A percentile compares a stretch with the other conserved stretches of the same genome.
Conservation (phyloP, 1,140 invertebrate genomes). For the Drepana arcuata region DNA sequence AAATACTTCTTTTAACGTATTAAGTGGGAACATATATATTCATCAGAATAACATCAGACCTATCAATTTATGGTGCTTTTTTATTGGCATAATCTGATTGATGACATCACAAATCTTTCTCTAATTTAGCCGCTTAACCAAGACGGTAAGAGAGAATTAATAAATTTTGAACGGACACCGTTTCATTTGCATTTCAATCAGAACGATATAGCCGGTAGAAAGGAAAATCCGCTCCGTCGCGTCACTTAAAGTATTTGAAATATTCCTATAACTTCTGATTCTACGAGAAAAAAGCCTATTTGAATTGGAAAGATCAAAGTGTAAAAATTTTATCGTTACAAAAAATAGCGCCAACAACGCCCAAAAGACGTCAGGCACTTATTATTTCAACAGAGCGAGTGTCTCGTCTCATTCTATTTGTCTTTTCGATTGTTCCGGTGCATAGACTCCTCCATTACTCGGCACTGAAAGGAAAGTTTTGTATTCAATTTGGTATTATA, state of each 20-base stretch:
- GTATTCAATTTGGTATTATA: constrained; percentile 73
- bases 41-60: no score
- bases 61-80: no score
- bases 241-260: constrained; percentile 68
- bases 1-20: no score
- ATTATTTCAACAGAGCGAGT: constrained; percentile 67
- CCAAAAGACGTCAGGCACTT: constrained; percentile 66
- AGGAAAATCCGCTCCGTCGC: constrained; percentile 64
- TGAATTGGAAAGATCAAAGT: constrained; percentile 70
- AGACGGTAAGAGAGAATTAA: constrained; percentile 55
- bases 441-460: constrained; percentile 70
- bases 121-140: constrained; percentile 51
- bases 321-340: constrained; percentile 69
- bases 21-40: no score
- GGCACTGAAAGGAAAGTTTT: constrained; percentile 71
- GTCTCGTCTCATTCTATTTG: constrained; percentile 65
- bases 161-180: constrained; percentile 57
- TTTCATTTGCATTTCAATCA: constrained; percentile 70
- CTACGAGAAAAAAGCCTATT: constrained; percentile 65
- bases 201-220: constrained; percentile 61
- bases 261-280: constrained; percentile 69
- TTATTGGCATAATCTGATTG: no score
- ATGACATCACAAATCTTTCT: no score
- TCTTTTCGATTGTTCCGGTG: constrained; percentile 71
- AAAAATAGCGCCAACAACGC: constrained; percentile 49